Conservation (phyloP, 1,140 invertebrate species). For the Lepidurus packardi region DNA sequence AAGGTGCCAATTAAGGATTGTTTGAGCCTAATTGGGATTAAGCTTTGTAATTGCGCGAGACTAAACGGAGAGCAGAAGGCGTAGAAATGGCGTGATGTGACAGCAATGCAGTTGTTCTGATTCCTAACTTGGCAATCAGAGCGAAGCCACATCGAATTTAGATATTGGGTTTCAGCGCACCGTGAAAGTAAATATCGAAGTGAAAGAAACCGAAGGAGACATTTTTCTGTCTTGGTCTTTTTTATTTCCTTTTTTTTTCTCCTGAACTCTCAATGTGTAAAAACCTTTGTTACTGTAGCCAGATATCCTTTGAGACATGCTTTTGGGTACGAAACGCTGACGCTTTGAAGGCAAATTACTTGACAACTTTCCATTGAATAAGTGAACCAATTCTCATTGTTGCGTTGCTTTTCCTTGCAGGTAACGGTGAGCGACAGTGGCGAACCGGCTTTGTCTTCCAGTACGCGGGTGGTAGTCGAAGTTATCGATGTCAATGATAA, state of each 20-base stretch:
- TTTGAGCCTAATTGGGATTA: too few relatives aligned
- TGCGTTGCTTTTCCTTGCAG: conserved; percentile 41
- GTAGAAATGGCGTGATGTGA: background rate
- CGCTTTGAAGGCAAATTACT: background rate
- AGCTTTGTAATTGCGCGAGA: too few relatives aligned
- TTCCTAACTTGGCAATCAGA: background rate
- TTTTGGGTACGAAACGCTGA: background rate
- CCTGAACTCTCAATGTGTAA: background rate
- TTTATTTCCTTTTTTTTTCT: background rate
- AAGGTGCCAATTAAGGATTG: too few relatives aligned
- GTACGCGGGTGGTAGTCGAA: conserved; percentile 71
- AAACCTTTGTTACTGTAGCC: background rate
- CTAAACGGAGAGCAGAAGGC: too few relatives aligned
- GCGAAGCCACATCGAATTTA: background rate
- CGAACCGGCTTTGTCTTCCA: conserved; percentile 64
- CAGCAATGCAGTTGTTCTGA: background rate
- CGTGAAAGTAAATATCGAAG: background rate
- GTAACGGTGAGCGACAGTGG: conserved; percentile 75
- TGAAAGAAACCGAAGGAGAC: background rate
- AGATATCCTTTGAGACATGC: background rate
- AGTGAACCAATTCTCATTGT: conserved; percentile 25
- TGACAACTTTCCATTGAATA: background rate
- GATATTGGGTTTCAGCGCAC: background rate
- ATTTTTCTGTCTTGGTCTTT: background rate
- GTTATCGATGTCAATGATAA: conserved; percentile 82